These are phyloP conservation scores for Zosterops borbonicus DNA, from an alignment of 2,113 vertebrate species.

Conservation along the genomic window DNA sequence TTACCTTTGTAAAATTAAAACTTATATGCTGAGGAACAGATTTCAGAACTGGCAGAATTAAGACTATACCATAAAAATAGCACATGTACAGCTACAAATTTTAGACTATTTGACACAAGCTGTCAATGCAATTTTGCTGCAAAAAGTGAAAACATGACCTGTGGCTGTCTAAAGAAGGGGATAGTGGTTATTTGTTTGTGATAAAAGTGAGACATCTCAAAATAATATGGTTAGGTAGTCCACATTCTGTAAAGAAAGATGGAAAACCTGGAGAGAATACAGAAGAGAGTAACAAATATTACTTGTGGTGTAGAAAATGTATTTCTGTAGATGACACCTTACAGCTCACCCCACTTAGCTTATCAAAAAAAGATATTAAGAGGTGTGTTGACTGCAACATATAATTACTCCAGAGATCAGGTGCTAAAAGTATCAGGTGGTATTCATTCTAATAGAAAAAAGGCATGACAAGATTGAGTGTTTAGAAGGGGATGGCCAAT, in stretches of 20 bases:
- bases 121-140: not conserved
- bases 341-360: not conserved
- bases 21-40: not conserved
- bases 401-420: not conserved
- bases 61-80: not conserved
- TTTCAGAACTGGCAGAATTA: not conserved
- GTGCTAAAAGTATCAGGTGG: not conserved
- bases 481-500: not conserved
- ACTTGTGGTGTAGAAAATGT: not conserved
- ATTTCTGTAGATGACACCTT: not conserved
- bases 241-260: not conserved
- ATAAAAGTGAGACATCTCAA: not conserved
- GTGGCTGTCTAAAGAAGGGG: not conserved
- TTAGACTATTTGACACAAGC: not conserved
- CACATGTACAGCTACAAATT: no score
- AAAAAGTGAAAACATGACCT: not conserved
- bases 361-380: not conserved
- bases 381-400: not conserved
- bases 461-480: not conserved
- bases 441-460: not conserved
- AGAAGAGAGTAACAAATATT: not conserved
- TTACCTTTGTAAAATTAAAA: not conserved
- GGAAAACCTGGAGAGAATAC: not conserved
- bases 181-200: not conserved
- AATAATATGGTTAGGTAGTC: not conserved